A percentile compares a stretch with the other conserved stretches of the same genome.
Evolutionary conservation across 2,797 vertebrate genomes (phyloP).

Genomic region (Aphelocoma californica): DNA sequence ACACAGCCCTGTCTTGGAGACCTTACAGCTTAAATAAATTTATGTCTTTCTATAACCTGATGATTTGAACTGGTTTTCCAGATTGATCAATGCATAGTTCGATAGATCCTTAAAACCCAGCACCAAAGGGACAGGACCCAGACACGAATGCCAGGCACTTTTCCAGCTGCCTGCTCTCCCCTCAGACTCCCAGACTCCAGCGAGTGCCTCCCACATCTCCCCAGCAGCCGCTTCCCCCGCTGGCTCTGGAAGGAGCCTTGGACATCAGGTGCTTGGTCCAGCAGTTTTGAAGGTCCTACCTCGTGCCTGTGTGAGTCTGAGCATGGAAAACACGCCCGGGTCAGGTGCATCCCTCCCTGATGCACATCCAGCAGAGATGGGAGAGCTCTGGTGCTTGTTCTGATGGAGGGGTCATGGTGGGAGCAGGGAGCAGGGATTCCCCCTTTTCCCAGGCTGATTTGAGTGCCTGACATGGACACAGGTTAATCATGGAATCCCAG

Average conservation of each 20-base stretch:
- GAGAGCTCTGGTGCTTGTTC: neutral
- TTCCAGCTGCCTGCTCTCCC: neutral
- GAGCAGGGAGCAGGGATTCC: neutral
- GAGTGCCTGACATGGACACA: neutral
- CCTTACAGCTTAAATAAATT: neutral
- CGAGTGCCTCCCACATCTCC: neutral
- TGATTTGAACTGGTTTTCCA: neutral
- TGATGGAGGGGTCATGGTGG: fast-evolving
- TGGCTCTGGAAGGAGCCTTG: neutral
- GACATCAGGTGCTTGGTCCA: neutral
- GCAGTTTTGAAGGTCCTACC: neutral
- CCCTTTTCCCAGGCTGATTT: neutral
- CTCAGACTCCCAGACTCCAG: neutral
- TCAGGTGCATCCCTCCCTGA: neutral
- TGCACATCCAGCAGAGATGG: neutral
- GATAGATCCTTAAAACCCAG: neutral
- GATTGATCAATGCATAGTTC: neutral
- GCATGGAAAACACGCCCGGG: neutral
- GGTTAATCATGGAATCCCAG: neutral
- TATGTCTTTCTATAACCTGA: neutral
- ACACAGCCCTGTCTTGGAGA: neutral
- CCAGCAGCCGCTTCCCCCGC: neutral
- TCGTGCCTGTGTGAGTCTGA: neutral
- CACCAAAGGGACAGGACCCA: neutral
- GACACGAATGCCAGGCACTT: neutral